A percentile compares a stretch with the other conserved stretches of the same genome.
phyloP scores from a whole-genome alignment of 1,140 invertebrate genomes.

The Cotesia glomerata region DNA sequence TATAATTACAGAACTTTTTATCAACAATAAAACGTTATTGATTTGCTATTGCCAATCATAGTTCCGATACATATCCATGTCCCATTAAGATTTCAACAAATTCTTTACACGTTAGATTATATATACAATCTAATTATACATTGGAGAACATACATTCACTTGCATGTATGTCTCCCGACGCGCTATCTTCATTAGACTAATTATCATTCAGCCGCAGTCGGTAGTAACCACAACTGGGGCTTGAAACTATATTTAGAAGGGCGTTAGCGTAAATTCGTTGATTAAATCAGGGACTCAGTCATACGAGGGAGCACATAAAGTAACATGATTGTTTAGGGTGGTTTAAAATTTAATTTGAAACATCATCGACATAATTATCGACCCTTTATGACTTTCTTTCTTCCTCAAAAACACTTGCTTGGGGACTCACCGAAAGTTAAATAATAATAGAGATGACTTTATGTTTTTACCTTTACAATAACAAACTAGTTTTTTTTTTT shows the following conservation, averaged over 20 bases:
- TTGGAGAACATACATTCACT: too few species aligned
- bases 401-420: background rate
- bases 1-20: too few species aligned
- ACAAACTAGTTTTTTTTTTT: background rate
- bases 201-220: constrained; percentile 13
- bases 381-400: background rate
- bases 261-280: constrained; percentile 28
- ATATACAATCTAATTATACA: too few species aligned
- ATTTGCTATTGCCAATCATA: too few species aligned
- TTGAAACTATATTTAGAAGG: background rate
- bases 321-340: background rate
- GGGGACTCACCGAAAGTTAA: background rate
- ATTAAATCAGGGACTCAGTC: constrained; percentile 26
- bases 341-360: constrained; percentile 33
- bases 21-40: too few species aligned
- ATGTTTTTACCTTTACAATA: background rate
- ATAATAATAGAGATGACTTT: background rate
- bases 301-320: background rate
- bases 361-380: constrained; percentile 35
- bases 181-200: constrained; percentile 6
- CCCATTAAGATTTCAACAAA: too few species aligned
- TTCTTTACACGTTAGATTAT: too few species aligned
- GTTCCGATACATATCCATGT: too few species aligned
- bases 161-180: background rate
- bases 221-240: constrained; percentile 3